phyloP scores from a whole-genome alignment of 2,888 invertebrate genomes.

The Acleris sparsana region DNA sequence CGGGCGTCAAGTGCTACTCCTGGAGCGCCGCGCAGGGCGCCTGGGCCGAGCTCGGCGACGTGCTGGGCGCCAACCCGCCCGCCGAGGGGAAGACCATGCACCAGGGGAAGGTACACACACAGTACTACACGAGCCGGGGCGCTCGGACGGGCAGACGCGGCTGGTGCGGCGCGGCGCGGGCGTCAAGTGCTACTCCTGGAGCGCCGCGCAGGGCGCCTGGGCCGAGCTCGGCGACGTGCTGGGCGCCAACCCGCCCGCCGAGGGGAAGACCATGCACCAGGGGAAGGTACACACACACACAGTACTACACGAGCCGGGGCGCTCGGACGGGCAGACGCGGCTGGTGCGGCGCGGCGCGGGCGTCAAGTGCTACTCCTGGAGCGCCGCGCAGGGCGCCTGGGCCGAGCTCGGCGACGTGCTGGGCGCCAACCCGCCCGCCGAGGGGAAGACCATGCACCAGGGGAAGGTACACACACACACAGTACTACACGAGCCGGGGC shows the following conservation, averaged over 20 bases:
- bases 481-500: no score
- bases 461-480: conserved; percentile 85
- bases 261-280: no score
- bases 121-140: no score
- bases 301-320: conserved; percentile 83
- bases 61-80: conserved; percentile 90
- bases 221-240: no score
- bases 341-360: conserved; percentile 88
- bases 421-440: conserved; percentile 88
- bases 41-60: conserved; percentile 96
- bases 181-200: no score
- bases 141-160: no score
- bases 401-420: conserved; percentile 94
- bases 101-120: conserved; percentile 88
- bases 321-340: conserved; percentile 91
- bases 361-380: conserved; percentile 93
- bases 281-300: no score
- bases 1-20: conserved; percentile 89
- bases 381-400: conserved; percentile 87
- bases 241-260: no score
- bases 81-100: conserved; percentile 90
- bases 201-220: no score
- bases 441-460: conserved; percentile 91
- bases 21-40: conserved; percentile 86
- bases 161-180: no score